Percentiles rank a stretch among this genome's conserved stretches.
Conservation (phyloP, 1,140 invertebrate species). For the Papilio dardanus region DNA sequence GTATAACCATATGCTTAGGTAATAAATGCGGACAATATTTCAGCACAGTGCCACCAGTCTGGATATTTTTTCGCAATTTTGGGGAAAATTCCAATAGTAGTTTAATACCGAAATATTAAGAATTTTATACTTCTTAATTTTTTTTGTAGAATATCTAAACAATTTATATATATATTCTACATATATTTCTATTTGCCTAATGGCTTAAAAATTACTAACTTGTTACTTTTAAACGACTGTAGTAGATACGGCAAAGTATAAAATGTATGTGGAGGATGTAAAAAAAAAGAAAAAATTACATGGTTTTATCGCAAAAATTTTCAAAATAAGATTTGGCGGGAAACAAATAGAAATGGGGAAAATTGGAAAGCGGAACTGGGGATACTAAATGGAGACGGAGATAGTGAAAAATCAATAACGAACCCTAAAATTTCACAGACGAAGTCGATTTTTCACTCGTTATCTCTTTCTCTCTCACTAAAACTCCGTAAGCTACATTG, state of each 20-base stretch:
- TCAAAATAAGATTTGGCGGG: background rate
- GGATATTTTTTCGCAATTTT: background rate
- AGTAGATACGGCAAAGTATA: background rate
- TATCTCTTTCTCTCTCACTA: slow-evolving; percentile 49
- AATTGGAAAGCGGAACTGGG: background rate
- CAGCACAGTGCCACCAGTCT: background rate
- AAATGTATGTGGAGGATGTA: background rate
- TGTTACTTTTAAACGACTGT: background rate
- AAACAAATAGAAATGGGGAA: background rate
- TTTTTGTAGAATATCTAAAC: too few relatives aligned
- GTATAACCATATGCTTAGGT: background rate
- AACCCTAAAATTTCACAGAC: background rate
- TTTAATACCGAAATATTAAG: background rate
- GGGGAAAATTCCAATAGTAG: background rate
- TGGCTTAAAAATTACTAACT: background rate
- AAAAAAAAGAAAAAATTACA: background rate
- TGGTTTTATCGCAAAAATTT: background rate
- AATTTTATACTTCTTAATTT: background rate
- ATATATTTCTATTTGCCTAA: background rate
- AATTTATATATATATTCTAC: too few relatives aligned
- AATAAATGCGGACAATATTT: background rate
- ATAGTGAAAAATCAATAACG: background rate
- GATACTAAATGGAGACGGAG: background rate
- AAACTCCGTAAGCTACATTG: slow-evolving; percentile 39
- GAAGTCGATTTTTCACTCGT: background rate